Base-by-base conservation (phyloP, 2,888 invertebrate species). In the Apantesis nais region DNA sequence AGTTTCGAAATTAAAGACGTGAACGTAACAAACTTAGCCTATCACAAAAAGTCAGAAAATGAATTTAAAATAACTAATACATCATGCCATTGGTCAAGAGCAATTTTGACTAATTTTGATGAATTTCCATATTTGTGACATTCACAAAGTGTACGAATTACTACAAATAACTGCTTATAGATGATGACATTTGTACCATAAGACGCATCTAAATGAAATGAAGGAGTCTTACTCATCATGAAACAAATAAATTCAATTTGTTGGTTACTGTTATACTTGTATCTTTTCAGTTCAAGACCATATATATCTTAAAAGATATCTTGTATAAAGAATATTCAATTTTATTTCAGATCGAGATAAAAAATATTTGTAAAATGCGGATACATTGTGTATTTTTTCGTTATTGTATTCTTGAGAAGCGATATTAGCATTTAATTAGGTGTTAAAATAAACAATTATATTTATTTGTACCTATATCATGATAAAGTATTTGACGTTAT, bases 1-100 rank as follows among this genome's bases (percentile, higher is more conserved):
- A 68, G 67, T 48, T 58, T 60, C 55, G n/a, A 61, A n/a, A 34
- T 22, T 52, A 34, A 65, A 29, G 12, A 65, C 14, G 22, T 29
- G 31, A 52, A 52, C n/a, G 25, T 39, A 37, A 61, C n/a, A 61
- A 25, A 44, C 63, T 44, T 29, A 63, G 16, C 63, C n/a, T 48
- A 62, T 39, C 62, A 62, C 39, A 39, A 63, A 52, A 14, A 34
- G 22, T 48, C 48, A 31, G 48, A 65, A 65, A 48, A 52, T 52
- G 34, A 65, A 52, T 63, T 65, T 14, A 65, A 34, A 34, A 31
- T 31, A 31, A 64, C 64, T 48, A 52, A n/a, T 9, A 25, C 11
- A 55, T 55, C n/a, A n/a, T 29, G 25, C 29, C 25, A 58, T 58
- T 29, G 14, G 25, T 55, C 55, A 55, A 29, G 3, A 4, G 14